These are phyloP conservation scores for Tadarida brasiliensis DNA, from an alignment of 2,797 vertebrate species.

Conservation along the genomic window DNA sequence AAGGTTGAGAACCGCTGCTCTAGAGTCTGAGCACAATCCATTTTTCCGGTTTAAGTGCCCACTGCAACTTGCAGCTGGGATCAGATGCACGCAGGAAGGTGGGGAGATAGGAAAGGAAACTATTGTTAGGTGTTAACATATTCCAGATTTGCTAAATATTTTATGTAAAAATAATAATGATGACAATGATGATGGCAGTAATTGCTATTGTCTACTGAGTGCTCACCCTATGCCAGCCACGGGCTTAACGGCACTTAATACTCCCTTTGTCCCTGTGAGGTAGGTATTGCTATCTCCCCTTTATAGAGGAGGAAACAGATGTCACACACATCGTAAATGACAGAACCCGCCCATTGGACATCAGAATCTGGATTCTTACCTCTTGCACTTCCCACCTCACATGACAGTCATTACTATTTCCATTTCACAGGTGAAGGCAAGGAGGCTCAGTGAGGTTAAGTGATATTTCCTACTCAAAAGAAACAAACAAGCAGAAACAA, in stretches of 20 bases:
- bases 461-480: background rate
- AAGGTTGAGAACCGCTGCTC: background rate
- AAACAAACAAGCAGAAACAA: background rate
- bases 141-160: background rate
- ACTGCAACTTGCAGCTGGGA: background rate
- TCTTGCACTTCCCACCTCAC: background rate
- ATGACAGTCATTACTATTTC: background rate
- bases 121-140: background rate
- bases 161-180: background rate
- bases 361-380: background rate
- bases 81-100: background rate
- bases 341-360: background rate
- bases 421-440: background rate
- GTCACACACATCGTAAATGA: background rate
- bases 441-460: background rate
- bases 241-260: background rate
- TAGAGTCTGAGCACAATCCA: background rate
- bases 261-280: background rate
- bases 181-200: too few relatives aligned
- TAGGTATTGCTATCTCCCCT: background rate
- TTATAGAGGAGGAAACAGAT: background rate
- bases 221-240: background rate
- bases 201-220: fast-evolving
- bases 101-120: background rate
- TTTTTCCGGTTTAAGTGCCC: background rate